Base-by-base conservation (phyloP, 2,113 vertebrate genomes). In the Myodes glareolus region DNA sequence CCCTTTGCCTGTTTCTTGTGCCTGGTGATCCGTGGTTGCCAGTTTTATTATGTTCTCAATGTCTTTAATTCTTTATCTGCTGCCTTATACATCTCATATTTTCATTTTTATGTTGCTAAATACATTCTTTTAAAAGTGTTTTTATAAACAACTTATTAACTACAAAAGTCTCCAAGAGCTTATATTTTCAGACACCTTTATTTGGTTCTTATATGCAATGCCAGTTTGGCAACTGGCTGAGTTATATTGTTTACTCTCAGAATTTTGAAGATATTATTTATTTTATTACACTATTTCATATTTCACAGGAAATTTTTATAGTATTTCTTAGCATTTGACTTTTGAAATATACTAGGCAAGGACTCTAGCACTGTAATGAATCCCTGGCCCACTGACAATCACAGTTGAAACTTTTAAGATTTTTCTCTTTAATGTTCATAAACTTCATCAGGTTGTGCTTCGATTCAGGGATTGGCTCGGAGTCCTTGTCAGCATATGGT, bases 401-500 rank as follows among this genome's bases (percentile, higher is more conserved):
- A 17, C 63, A 89, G 8, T 8, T 58, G 36, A 81, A 81, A 5
- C 31, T 70, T 89, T 86, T 70, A 39, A 42, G 17, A 11, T 92
- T 76, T 95, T 96, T 33, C 88, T 73, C n/a, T 93, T 96, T 76
- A 81, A 72, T 50, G 12, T 70, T 95, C 42, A 52, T 45, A 89
- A 72, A 80, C 81, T 72, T 94, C 21, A 88, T 50, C 45, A 45
- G 47, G 2, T 67, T 92, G 23, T 87, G 14, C 50, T 94, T 88
- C 80, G 47, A 95, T 70, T 81, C 11, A 81, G 17, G 23, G 4
- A 19, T 50, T 92, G 21, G 25, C 29, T 50, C 7, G 77, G 65
- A 78, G 52, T n/a, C 14, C 16, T 91, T 10, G 94, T 72, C 39
- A 92, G 85, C 12, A 27, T 4, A 42, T 73, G 45, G 33, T 61